These are phyloP conservation scores for Protula sp. DNA, from an alignment of 2,888 invertebrate genomes.

Conservation along the genomic window DNA sequence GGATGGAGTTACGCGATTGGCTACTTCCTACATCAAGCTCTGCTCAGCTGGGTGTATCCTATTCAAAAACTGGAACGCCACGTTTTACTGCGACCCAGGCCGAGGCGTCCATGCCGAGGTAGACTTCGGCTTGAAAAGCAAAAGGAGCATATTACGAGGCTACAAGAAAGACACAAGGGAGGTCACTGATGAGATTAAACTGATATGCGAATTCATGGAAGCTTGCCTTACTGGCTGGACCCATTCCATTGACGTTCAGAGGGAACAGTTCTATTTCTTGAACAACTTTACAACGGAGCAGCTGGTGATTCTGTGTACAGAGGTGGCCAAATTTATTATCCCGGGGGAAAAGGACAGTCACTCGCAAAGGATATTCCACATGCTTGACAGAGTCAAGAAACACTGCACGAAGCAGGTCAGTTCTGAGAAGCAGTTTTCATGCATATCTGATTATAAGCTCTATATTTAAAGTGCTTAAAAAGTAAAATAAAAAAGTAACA, in stretches of 20 bases:
- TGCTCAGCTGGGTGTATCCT: constrained; percentile 37
- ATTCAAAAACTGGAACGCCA: constrained; percentile 34
- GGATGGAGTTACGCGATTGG: constrained; percentile 35
- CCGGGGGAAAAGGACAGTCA: too few species aligned
- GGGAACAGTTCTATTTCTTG: constrained; percentile 27
- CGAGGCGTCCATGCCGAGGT: constrained; percentile 21
- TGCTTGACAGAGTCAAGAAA: too few species aligned
- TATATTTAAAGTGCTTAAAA: too few species aligned
- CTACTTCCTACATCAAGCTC: constrained; percentile 32
- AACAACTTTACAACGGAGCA: constrained; percentile 41
- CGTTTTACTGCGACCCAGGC: constrained; percentile 27
- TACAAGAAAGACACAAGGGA: too few species aligned
- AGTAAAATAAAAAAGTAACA: too few species aligned
- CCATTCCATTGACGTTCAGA: constrained; percentile 25
- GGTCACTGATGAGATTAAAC: constrained; percentile 20
- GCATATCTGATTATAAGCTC: too few species aligned
- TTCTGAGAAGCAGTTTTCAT: too few species aligned
- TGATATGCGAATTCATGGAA: constrained; percentile 33
- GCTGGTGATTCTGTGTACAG: constrained; percentile 36
- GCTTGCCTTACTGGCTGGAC: constrained; percentile 31
- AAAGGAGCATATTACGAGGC: neutral
- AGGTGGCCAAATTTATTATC: too few species aligned
- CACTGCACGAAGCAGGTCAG: too few species aligned
- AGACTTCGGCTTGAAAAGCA: constrained; percentile 24
- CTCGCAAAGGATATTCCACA: too few species aligned